These are phyloP conservation scores for Cryptoblepharus egeriae DNA, from an alignment of 2,797 vertebrate genomes.

Conservation along the genomic window DNA sequence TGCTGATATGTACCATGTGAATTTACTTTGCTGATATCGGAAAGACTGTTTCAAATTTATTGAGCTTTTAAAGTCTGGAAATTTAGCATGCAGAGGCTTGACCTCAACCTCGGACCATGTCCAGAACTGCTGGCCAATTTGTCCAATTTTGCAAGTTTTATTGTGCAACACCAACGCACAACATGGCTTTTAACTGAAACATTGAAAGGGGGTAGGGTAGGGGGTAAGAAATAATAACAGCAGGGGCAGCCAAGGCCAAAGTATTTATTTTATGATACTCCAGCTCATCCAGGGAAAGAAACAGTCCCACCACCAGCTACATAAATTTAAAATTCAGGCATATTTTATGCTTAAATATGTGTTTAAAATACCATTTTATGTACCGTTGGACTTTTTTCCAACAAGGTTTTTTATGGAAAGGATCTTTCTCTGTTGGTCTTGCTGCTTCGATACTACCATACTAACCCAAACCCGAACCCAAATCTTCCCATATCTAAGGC, in stretches of 20 bases:
- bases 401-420: not conserved
- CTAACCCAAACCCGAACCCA: too few relatives aligned
- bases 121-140: conserved; percentile 43
- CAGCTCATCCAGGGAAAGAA: not conserved
- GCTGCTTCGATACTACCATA: not conserved
- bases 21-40: conserved; percentile 37
- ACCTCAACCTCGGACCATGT: conserved; percentile 12
- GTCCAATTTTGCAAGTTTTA: conserved; percentile 47
- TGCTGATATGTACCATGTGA: conserved; percentile 25
- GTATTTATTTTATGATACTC: not conserved
- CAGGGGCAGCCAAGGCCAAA: not conserved
- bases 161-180: conserved; percentile 44
- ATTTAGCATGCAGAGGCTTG: conserved; percentile 49
- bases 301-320: too few relatives aligned
- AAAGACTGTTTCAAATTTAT: conserved; percentile 50
- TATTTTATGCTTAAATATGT: not conserved
- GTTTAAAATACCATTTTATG: not conserved
- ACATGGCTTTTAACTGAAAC: not conserved
- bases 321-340: not conserved
- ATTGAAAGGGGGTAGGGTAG: conserved; percentile 34
- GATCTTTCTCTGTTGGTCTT: not conserved
- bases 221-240: not conserved
- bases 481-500: too few relatives aligned
- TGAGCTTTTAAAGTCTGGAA: conserved; percentile 52
- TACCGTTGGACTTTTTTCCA: not conserved